Conservation (phyloP, 2,888 invertebrate genomes). For the Eristalis tenax region DNA sequence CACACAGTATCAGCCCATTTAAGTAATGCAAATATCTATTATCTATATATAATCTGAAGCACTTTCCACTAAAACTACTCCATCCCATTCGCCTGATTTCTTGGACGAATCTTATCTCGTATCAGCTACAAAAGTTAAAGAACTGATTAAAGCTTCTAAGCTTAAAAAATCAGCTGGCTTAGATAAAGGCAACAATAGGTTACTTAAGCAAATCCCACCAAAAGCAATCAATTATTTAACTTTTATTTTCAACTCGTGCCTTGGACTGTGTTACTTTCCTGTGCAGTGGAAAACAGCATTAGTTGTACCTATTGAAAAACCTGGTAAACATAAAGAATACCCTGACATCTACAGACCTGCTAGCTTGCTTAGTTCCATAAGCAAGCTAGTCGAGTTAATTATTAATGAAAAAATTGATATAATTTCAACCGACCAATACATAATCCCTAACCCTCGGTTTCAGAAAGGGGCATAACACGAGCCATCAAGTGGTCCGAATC, state of each 20-base stretch:
- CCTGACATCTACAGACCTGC: neutral
- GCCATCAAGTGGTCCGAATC: neutral
- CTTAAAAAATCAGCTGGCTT: no score
- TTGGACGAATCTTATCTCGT: no score
- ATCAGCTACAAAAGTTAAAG: neutral
- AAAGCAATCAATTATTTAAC: no score
- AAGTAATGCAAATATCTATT: neutral
- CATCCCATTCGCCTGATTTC: no score
- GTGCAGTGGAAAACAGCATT: neutral
- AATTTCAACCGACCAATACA: neutral
- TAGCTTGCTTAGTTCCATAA: neutral
- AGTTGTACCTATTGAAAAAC: neutral
- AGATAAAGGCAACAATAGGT: no score
- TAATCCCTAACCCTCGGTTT: neutral
- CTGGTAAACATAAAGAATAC: neutral
- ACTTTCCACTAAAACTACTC: neutral
- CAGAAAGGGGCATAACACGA: neutral
- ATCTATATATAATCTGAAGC: neutral
- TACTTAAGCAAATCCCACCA: no score
- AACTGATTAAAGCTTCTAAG: neutral
- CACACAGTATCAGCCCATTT: neutral
- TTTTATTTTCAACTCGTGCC: no score
- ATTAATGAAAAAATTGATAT: no score
- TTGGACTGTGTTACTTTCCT: neutral
- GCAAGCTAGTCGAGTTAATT: neutral